Percentiles rank a stretch among this genome's conserved stretches.
phyloP scores from a whole-genome alignment of 1,140 invertebrate species.

The Drosophila novamexicana region DNA sequence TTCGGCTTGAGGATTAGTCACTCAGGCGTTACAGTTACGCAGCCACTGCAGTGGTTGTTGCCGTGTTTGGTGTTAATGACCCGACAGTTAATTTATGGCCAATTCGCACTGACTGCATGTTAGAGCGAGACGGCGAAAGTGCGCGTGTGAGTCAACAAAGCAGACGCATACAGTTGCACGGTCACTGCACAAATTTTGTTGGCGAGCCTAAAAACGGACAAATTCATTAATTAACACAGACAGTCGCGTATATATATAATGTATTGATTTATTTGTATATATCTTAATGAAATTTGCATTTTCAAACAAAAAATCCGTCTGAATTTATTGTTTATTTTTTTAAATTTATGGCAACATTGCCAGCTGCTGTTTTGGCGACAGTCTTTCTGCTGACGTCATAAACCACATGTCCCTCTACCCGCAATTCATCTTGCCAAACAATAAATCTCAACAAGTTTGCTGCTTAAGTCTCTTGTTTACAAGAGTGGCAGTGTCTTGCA shows the following conservation, averaged over 20 bases:
- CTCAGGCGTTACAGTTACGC: constrained; percentile 24
- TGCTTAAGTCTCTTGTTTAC: constrained; percentile 69
- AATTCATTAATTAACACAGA: constrained; percentile 43
- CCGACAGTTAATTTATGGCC: constrained; percentile 26
- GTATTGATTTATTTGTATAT: constrained; percentile 4
- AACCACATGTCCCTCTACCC: not conserved
- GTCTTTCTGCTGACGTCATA: constrained; percentile 60
- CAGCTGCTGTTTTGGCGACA: constrained; percentile 17
- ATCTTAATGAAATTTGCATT: constrained; percentile 53
- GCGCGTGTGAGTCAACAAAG: constrained; percentile 15
- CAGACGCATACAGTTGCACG: constrained; percentile 38
- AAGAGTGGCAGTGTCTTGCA: constrained; percentile 10
- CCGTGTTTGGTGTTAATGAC: constrained; percentile 45
- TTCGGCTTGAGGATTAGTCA: constrained; percentile 26
- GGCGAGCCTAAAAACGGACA: not conserved
- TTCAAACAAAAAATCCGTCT: constrained; percentile 8
- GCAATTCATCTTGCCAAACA: not conserved
- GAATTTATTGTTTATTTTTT: constrained; percentile 18
- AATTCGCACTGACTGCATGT: constrained; percentile 12
- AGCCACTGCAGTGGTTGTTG: constrained; percentile 13
- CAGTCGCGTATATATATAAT: constrained; percentile 4
- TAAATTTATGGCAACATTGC: constrained; percentile 44
- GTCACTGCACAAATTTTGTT: constrained; percentile 32
- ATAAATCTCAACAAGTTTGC: constrained; percentile 55
- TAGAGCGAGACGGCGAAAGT: constrained; percentile 20